Conservation (phyloP, 2,113 vertebrate species). For the Sinocyclocheilus rhinocerous region DNA sequence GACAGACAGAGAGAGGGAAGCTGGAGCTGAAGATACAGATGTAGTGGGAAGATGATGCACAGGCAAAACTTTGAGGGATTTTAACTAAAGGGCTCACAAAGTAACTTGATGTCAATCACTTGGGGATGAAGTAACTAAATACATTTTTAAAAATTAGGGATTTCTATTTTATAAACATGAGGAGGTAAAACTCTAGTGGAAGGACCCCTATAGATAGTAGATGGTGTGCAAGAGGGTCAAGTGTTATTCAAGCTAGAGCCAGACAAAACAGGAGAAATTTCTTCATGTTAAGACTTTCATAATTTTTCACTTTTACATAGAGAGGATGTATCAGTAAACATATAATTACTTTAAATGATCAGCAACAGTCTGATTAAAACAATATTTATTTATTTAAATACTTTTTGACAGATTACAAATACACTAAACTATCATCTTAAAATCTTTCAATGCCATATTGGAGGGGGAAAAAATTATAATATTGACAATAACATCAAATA, state of each 20-base stretch:
- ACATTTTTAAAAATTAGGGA: not conserved
- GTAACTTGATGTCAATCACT: not conserved
- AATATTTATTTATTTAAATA: no score
- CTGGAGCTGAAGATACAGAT: slow-evolving; percentile 21
- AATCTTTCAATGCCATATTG: no score
- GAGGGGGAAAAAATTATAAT: no score
- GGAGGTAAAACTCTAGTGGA: slow-evolving; percentile 1
- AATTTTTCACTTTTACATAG: not conserved
- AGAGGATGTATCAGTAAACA: not conserved
- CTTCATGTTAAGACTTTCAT: not conserved
- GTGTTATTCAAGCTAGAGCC: not conserved
- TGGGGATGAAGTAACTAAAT: not conserved
- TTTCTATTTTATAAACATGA: not conserved
- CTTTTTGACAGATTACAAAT: no score
- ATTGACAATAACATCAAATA: no score
- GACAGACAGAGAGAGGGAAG: slow-evolving; percentile 39
- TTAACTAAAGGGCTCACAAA: not conserved
- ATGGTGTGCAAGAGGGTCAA: slow-evolving; percentile 49
- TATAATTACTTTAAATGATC: no score
- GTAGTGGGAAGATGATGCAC: not conserved
- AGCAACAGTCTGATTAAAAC: no score
- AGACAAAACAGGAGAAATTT: not conserved
- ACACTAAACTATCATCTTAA: no score
- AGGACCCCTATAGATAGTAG: not conserved
- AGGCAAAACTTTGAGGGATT: not conserved